Evolutionary conservation across 2,113 vertebrate genomes (phyloP).

Genomic region (Plotosus lineatus): DNA sequence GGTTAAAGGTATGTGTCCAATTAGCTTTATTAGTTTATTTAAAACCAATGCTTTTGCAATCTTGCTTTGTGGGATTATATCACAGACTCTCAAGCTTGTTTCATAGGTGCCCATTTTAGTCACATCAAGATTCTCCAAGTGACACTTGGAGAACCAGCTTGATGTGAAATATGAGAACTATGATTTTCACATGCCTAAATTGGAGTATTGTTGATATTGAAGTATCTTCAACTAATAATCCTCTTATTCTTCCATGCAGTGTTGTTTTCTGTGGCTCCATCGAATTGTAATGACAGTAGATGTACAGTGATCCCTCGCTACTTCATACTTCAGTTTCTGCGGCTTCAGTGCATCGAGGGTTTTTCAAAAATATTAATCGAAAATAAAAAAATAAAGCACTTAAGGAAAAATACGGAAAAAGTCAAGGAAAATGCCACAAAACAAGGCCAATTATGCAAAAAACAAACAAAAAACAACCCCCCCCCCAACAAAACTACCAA

Average conservation of each 20-base stretch:
- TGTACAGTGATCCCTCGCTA: no score
- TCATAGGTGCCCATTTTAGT: not conserved
- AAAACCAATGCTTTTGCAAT: not conserved
- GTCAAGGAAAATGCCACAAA: no score
- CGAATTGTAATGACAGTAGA: constrained; percentile 2
- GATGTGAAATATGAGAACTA: not conserved
- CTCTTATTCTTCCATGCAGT: constrained; percentile 13
- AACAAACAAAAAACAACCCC: no score
- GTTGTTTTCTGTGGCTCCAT: constrained; percentile 14
- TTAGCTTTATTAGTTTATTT: not conserved
- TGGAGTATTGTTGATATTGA: not conserved
- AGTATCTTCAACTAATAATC: not conserved
- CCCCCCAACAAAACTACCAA: no score
- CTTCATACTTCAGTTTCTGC: no score
- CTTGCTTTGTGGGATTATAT: not conserved
- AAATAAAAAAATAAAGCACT: no score
- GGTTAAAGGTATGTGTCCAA: not conserved
- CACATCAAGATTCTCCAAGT: no score
- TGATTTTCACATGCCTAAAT: not conserved
- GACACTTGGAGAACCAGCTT: no score
- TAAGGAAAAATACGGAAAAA: no score
- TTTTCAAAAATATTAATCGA: no score
- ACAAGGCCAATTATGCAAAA: no score
- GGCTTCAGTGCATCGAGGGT: no score
- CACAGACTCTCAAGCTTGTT: not conserved